Conservation (phyloP, 2,113 vertebrate species). For the Speoplatyrhinus poulsoni region DNA sequence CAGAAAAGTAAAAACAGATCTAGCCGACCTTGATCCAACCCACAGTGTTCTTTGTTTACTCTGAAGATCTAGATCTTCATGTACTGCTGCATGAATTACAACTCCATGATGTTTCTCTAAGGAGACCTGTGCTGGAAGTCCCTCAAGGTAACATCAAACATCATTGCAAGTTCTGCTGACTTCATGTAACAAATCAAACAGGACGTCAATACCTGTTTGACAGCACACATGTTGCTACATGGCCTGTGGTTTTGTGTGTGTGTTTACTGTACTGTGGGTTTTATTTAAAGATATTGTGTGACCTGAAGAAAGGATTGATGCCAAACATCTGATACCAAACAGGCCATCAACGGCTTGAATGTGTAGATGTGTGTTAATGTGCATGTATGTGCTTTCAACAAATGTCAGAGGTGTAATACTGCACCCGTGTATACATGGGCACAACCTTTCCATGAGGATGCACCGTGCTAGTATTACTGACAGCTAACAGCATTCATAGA, state of each 20-base stretch:
- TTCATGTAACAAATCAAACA: not conserved
- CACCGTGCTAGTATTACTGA: conserved; percentile 58
- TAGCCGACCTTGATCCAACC: not conserved
- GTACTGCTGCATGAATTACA: no score
- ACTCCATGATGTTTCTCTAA: no score
- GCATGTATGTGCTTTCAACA: conserved; percentile 24
- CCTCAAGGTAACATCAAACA: no score
- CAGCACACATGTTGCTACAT: not conserved
- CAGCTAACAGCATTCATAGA: conserved; percentile 45
- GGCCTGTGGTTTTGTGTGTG: not conserved
- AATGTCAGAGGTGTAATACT: conserved; percentile 40
- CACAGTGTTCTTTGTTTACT: not conserved
- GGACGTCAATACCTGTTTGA: not conserved
- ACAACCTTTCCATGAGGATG: conserved; percentile 54
- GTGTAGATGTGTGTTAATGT: not conserved
- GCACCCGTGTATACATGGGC: conserved; percentile 29
- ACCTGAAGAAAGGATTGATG: not conserved
- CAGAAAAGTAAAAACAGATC: conserved; percentile 36
- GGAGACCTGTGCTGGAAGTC: no score
- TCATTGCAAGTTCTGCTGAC: no score
- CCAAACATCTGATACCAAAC: conserved; percentile 1
- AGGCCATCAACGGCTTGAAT: not conserved
- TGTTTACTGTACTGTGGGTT: not conserved
- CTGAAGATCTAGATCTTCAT: not conserved
- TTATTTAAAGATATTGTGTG: conserved; percentile 13